These are phyloP conservation scores for Sprattus sprattus DNA, from an alignment of 2,113 vertebrate species.

Conservation along the genomic window DNA sequence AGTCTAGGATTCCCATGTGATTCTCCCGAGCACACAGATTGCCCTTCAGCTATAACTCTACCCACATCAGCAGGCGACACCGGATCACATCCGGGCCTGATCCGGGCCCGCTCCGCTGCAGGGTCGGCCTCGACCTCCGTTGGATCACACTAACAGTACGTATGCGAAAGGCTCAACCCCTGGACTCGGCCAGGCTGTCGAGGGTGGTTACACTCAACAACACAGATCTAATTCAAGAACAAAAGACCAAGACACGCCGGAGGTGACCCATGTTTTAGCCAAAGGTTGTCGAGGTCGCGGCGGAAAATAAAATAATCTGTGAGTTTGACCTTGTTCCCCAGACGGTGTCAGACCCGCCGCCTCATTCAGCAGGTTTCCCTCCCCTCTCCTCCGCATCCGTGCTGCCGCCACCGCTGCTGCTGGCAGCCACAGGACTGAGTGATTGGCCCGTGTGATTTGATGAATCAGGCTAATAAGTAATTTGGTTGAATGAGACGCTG, in stretches of 20 bases:
- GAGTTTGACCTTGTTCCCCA: slow-evolving; percentile 56
- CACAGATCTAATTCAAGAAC: slow-evolving; percentile 12
- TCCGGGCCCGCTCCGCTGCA: background rate
- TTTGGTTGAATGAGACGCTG: slow-evolving; percentile 59
- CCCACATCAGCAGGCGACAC: background rate
- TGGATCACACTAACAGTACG: background rate
- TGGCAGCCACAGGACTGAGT: background rate
- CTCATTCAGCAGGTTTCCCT: slow-evolving; percentile 58
- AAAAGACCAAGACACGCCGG: background rate
- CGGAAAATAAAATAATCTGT: slow-evolving; percentile 16
- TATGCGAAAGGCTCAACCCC: background rate
- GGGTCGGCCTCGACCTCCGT: background rate
- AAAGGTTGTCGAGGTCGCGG: background rate
- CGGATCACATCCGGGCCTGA: background rate
- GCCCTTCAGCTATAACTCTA: background rate
- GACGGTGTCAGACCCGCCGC: slow-evolving; percentile 55
- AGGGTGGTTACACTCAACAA: background rate
- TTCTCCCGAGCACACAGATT: background rate
- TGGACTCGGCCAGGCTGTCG: background rate
- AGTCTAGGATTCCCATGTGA: background rate
- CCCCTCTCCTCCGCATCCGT: background rate
- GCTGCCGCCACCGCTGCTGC: background rate
- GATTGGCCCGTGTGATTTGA: slow-evolving; percentile 28
- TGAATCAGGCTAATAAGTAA: slow-evolving; percentile 64
- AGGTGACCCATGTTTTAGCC: background rate